A percentile compares a stretch with the other conserved stretches of the same genome.
phyloP scores from a whole-genome alignment of 2,888 invertebrate species.

The Galerucella nymphaeae region DNA sequence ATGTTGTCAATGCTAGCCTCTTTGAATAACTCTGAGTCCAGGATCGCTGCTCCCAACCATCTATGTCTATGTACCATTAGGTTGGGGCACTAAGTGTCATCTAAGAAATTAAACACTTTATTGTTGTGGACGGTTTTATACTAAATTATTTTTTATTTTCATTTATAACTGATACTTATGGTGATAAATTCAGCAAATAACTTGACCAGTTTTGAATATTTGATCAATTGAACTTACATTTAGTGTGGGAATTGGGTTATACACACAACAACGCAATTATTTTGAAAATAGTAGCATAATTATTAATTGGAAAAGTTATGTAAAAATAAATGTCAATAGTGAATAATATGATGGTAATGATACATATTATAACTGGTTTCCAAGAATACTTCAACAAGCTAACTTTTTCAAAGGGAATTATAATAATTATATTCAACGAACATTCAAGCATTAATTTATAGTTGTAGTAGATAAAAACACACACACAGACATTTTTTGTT shows the following conservation, averaged over 20 bases:
- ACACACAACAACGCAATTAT: not conserved
- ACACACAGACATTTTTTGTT: no score
- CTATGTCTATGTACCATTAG: no score
- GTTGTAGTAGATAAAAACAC: no score
- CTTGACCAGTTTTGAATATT: slow-evolving; percentile 12
- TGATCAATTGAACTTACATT: slow-evolving; percentile 20
- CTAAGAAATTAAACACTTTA: no score
- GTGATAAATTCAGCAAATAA: slow-evolving; percentile 36
- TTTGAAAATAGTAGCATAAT: not conserved
- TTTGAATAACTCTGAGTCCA: no score
- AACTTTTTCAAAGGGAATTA: not conserved
- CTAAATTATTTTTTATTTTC: not conserved
- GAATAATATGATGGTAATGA: not conserved
- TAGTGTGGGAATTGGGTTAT: slow-evolving; percentile 36
- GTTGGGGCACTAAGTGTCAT: no score
- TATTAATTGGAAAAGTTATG: not conserved
- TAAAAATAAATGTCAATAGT: no score
- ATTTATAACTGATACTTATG: slow-evolving; percentile 29
- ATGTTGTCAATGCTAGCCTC: no score
- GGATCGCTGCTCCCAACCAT: no score
- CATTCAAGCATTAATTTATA: no score
- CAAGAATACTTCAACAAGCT: not conserved
- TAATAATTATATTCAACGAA: not conserved
- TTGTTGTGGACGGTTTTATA: no score
- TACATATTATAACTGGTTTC: not conserved